These are phyloP conservation scores for Eupithecia subfuscata DNA, from an alignment of 2,888 invertebrate species.

Conservation along the genomic window DNA sequence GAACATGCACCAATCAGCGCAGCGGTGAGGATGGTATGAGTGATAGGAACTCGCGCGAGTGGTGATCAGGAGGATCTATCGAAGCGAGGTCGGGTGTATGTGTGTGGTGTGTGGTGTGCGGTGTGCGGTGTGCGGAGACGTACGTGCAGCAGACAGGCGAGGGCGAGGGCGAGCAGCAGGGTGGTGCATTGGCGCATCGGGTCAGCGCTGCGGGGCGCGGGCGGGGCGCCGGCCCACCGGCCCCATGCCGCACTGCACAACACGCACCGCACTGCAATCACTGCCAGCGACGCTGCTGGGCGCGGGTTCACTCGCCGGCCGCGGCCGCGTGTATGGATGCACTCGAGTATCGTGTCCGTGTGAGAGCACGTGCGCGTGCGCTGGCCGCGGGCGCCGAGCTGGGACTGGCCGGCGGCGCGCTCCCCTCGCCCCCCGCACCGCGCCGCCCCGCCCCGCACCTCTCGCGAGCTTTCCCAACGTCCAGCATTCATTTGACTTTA, in stretches of 20 bases:
- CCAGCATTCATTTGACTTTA: conserved; percentile 64
- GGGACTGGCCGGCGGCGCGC: conserved; percentile 61
- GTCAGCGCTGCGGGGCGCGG: conserved; percentile 53
- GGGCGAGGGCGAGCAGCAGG: conserved; percentile 70
- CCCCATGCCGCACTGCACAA: conserved; percentile 59
- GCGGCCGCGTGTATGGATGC: conserved; percentile 21
- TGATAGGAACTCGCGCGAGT: too few species aligned
- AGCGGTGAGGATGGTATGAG: too few species aligned
- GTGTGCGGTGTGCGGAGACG: conserved; percentile 44
- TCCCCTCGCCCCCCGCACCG: conserved; percentile 50
- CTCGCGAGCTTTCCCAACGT: conserved; percentile 54
- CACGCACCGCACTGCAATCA: conserved; percentile 41
- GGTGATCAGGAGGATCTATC: too few species aligned
- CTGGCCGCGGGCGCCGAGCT: conserved; percentile 63
- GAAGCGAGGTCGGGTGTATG: too few species aligned
- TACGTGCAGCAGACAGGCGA: conserved; percentile 75
- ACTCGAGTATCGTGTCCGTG: not conserved
- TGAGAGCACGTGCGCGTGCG: conserved; percentile 51
- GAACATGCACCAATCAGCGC: too few species aligned
- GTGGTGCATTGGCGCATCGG: conserved; percentile 70
- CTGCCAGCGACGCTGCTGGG: conserved; percentile 40
- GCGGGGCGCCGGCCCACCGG: conserved; percentile 59
- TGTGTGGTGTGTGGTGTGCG: not conserved
- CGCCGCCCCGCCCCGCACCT: conserved; percentile 41
- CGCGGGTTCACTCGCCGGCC: conserved; percentile 27